Evolutionary conservation across 2,113 vertebrate genomes (phyloP).

Genomic region (Festucalex cinctus): DNA sequence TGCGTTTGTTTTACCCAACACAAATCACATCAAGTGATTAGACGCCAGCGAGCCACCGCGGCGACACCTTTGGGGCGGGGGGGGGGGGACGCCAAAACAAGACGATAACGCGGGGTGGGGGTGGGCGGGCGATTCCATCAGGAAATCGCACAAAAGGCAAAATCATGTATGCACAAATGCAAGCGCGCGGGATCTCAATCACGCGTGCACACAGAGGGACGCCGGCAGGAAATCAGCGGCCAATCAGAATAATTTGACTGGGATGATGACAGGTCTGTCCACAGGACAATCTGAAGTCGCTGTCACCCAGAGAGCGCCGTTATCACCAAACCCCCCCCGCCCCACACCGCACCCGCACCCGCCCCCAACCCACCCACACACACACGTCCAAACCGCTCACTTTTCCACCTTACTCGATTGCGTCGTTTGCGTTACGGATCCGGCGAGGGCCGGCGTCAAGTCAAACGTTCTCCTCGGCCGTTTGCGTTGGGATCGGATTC

Average conservation of each 20-base stretch:
- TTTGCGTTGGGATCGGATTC: constrained; percentile 67
- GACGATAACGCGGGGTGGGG: constrained; percentile 53
- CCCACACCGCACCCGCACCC: too few species aligned
- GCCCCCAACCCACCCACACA: too few species aligned
- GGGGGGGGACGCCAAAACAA: constrained; percentile 41
- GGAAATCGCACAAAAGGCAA: constrained; percentile 43
- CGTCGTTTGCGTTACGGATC: constrained; percentile 45
- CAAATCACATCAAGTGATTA: constrained; percentile 81
- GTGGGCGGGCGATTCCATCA: constrained; percentile 52
- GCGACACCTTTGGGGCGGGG: constrained; percentile 57
- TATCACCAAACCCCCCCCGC: too few species aligned
- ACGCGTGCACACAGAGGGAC: constrained; percentile 44
- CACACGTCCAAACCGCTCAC: constrained; percentile 6
- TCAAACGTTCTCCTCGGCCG: constrained; percentile 63
- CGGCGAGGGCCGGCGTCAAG: constrained; percentile 38
- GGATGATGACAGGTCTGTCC: constrained; percentile 70
- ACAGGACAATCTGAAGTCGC: constrained; percentile 48
- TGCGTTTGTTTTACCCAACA: constrained; percentile 67
- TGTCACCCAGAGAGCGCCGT: constrained; percentile 40
- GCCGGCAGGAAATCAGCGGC: constrained; percentile 73
- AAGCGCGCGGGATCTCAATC: constrained; percentile 51
- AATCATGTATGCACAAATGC: constrained; percentile 63
- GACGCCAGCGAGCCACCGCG: constrained; percentile 54
- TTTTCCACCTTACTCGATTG: not conserved
- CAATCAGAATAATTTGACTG: constrained; percentile 80